Evolutionary conservation across 2,113 vertebrate species (phyloP).

Genomic region (Meles meles): DNA sequence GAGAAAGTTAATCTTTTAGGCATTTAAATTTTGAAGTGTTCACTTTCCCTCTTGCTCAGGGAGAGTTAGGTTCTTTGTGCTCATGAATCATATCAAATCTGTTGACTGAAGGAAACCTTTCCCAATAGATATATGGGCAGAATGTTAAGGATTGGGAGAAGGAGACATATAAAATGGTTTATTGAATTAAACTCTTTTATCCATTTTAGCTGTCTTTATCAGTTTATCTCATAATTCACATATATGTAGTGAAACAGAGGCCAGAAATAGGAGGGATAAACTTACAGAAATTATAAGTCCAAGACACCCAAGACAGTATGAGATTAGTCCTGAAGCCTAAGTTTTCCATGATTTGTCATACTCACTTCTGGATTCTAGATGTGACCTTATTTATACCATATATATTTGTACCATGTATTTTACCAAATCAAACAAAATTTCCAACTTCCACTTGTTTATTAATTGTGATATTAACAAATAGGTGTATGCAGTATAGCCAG

Average conservation of each 20-base stretch:
- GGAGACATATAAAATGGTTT: not conserved
- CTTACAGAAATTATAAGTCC: not conserved
- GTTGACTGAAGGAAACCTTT: not conserved
- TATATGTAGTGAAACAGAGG: not conserved
- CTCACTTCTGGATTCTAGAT: not conserved
- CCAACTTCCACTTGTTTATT: not conserved
- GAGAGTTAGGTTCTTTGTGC: not conserved
- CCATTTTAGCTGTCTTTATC: not conserved
- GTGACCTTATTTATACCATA: not conserved
- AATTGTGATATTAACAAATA: not conserved
- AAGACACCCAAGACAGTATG: not conserved
- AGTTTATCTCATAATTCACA: not conserved
- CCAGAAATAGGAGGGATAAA: not conserved
- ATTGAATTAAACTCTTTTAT: not conserved
- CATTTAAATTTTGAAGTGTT: not conserved
- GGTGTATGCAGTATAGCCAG: not conserved
- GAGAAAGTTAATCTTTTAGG: not conserved
- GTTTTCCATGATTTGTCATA: not conserved
- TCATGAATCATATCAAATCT: not conserved
- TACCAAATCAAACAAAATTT: not conserved
- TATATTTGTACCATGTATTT: not conserved
- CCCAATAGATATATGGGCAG: not conserved
- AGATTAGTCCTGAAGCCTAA: not conserved
- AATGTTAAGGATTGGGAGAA: not conserved
- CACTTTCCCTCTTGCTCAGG: not conserved